A percentile compares a stretch with the other conserved stretches of the same genome.
These are phyloP conservation scores for Meteorus sp. DNA, from an alignment of 1,140 invertebrate species.

Conservation along the genomic window DNA sequence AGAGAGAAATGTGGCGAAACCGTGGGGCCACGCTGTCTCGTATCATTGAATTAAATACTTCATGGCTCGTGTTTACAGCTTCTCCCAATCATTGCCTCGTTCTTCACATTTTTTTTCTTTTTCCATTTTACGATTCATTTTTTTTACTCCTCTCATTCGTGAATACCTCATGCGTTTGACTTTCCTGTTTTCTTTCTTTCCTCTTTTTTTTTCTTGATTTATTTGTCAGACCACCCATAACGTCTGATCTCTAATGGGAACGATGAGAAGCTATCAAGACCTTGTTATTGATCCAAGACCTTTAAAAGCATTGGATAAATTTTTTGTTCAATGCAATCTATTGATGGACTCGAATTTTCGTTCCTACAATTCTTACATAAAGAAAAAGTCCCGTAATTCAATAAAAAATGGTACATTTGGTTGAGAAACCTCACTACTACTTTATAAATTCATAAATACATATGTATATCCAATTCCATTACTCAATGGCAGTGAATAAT, in stretches of 20 bases:
- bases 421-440: too few species aligned
- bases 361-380: neutral
- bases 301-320: too few species aligned
- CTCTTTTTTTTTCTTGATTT: slow-evolving; percentile 11
- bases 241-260: slow-evolving; percentile 8
- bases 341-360: neutral
- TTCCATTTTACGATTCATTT: neutral
- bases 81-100: slow-evolving; percentile 5
- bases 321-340: too few species aligned
- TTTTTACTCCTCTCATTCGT: neutral
- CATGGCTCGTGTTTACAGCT: slow-evolving; percentile 33
- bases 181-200: neutral
- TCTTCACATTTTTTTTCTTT: slow-evolving; percentile 2
- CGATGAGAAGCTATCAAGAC: neutral
- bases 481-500: slow-evolving; percentile 13
- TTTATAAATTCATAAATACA: too few species aligned
- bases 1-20: too few species aligned
- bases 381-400: neutral
- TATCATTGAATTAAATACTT: slow-evolving; percentile 23
- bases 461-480: neutral
- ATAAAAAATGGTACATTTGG: too few species aligned
- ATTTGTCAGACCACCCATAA: slow-evolving; percentile 9
- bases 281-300: too few species aligned
- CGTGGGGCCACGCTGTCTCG: slow-evolving; percentile 47
- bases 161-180: slow-evolving; percentile 17